Evolutionary conservation across 2,113 vertebrate species (phyloP).

Genomic region (Fulmarus glacialis): DNA sequence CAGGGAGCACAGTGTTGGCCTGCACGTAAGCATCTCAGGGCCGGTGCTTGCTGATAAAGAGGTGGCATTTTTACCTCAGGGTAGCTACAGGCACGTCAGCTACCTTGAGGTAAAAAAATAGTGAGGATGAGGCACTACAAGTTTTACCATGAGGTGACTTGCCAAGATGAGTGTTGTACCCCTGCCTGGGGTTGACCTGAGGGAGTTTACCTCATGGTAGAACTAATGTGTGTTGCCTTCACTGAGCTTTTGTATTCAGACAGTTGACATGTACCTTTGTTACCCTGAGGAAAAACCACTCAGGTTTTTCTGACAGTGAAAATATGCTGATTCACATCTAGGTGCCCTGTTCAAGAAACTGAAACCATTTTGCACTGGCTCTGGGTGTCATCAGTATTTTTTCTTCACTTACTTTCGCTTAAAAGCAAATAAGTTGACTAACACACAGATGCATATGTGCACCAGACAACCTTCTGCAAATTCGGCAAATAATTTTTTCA

Average conservation of each 20-base stretch:
- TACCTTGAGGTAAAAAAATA: not conserved
- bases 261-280: not conserved
- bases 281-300: constrained; percentile 14
- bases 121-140: not conserved
- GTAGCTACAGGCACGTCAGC: not conserved
- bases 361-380: constrained; percentile 23
- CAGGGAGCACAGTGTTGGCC: not conserved
- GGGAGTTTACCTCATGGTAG: not conserved
- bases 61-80: not conserved
- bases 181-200: not conserved
- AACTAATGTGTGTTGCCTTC: not conserved
- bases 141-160: not conserved
- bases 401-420: constrained; percentile 16
- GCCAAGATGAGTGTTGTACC: not conserved
- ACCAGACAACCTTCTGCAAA: not conserved
- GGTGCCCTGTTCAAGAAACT: constrained; percentile 2
- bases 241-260: not conserved
- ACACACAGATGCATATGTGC: not conserved
- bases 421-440: not conserved
- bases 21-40: not conserved
- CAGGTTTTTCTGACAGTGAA: not conserved
- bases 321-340: constrained; percentile 5
- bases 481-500: not conserved
- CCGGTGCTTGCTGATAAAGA: not conserved
- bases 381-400: not conserved